These are phyloP conservation scores for Tauraco erythrolophus DNA, from an alignment of 2,113 vertebrate species.

Conservation along the genomic window DNA sequence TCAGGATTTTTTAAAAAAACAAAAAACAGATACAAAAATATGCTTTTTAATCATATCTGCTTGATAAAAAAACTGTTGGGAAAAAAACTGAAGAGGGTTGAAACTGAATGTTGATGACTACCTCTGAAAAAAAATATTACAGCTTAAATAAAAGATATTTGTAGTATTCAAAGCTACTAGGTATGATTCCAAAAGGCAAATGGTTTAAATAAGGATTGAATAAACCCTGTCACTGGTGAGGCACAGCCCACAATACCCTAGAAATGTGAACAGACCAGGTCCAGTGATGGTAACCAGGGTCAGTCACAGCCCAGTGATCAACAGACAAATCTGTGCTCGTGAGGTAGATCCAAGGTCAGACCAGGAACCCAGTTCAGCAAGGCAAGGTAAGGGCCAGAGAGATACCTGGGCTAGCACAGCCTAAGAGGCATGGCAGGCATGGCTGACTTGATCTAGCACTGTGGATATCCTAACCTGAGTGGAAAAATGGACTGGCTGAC, in stretches of 20 bases:
- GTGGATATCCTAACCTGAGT: neutral
- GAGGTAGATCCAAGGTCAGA: neutral
- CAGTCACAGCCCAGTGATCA: neutral
- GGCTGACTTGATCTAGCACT: neutral
- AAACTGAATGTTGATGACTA: neutral
- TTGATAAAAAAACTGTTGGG: neutral
- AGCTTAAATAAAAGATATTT: neutral
- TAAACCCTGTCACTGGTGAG: neutral
- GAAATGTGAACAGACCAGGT: neutral
- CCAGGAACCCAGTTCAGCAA: neutral
- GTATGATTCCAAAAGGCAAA: neutral
- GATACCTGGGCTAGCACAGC: rapidly evolving
- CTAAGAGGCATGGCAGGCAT: no score
- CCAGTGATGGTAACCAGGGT: neutral
- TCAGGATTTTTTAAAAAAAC: neutral
- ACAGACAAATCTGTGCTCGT: neutral
- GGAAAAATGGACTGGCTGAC: neutral
- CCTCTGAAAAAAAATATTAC: neutral
- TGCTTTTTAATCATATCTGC: neutral
- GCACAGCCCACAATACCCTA: neutral
- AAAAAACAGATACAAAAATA: neutral
- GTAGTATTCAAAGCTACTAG: neutral
- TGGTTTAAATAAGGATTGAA: neutral
- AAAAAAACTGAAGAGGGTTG: neutral
- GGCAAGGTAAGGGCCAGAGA: rapidly evolving